phyloP scores from a whole-genome alignment of 2,888 invertebrate species.

The Apotomis turbidana region DNA sequence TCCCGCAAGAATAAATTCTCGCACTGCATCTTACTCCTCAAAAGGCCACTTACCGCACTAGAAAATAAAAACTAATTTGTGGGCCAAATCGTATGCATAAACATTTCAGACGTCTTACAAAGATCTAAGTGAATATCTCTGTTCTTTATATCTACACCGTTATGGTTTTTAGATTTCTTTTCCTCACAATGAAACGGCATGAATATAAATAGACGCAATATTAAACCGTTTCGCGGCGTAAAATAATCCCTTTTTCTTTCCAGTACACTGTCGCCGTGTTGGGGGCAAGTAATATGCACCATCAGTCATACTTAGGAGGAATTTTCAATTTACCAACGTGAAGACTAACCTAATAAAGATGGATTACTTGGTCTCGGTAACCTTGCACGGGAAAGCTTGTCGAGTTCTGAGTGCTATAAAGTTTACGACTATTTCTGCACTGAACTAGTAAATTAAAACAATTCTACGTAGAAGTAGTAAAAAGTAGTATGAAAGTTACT shows the following conservation, averaged over 20 bases:
- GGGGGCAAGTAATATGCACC: conserved; percentile 76
- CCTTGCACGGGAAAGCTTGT: conserved; percentile 51
- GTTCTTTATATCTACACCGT: conserved; percentile 67
- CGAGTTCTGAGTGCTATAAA: conserved; percentile 17
- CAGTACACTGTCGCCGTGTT: conserved; percentile 73
- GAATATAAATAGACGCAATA: conserved; percentile 81
- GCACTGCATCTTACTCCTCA: conserved; percentile 38
- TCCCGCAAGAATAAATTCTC: conserved; percentile 36
- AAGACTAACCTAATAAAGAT: conserved; percentile 76
- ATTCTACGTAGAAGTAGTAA: conserved; percentile 8
- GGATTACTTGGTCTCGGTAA: conserved; percentile 66
- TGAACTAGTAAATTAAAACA: conserved; percentile 23
- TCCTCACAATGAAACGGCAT: conserved; percentile 68
- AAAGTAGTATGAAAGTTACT: conserved; percentile 5
- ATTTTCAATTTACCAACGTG: conserved; percentile 80
- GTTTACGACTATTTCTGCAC: conserved; percentile 14
- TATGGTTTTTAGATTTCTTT: conserved; percentile 69
- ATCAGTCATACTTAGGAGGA: conserved; percentile 82
- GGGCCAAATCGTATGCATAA: conserved; percentile 40
- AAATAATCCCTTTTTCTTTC: conserved; percentile 79
- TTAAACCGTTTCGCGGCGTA: conserved; percentile 72
- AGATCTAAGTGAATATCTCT: conserved; percentile 75
- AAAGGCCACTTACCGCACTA: conserved; percentile 30
- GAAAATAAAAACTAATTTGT: conserved; percentile 39
- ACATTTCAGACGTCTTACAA: conserved; percentile 47